Conservation (phyloP, 2,797 vertebrate species). For the Zenarchopterus dispar region DNA sequence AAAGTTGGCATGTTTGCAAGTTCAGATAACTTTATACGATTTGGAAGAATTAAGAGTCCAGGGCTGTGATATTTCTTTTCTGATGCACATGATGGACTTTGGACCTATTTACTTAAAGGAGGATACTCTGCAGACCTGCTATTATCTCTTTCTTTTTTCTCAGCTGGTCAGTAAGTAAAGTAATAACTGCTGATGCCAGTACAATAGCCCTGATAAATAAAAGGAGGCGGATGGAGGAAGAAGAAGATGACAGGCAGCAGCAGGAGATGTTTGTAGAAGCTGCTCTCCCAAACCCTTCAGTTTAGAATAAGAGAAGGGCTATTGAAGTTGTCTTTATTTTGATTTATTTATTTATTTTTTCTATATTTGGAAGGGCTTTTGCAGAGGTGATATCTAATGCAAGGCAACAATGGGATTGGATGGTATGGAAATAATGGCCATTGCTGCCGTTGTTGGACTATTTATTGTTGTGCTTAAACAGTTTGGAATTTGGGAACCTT, state of each 20-base stretch:
- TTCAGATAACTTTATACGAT: slow-evolving; percentile 31
- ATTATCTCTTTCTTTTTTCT: neutral
- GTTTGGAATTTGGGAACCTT: slow-evolving; percentile 92
- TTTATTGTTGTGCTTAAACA: slow-evolving; percentile 94
- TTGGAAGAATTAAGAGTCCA: slow-evolving; percentile 4
- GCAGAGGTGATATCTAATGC: slow-evolving; percentile 30
- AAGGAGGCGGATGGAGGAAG: slow-evolving; percentile 31
- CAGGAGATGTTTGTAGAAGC: slow-evolving; percentile 28
- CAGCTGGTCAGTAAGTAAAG: slow-evolving; percentile 39
- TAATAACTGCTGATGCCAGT: slow-evolving; percentile 50
- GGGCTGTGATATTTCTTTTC: slow-evolving; percentile 2
- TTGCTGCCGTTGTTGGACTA: slow-evolving; percentile 88
- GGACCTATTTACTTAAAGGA: slow-evolving; percentile 21
- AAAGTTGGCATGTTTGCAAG: slow-evolving; percentile 13
- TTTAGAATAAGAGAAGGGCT: neutral
- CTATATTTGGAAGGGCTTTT: slow-evolving; percentile 8
- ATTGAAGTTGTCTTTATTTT: neutral
- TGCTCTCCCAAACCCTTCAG: slow-evolving; percentile 8
- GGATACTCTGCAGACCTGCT: slow-evolving; percentile 24
- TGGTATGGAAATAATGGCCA: slow-evolving; percentile 92
- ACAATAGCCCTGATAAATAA: slow-evolving; percentile 20
- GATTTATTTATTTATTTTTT: no score
- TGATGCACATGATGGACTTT: slow-evolving; percentile 30
- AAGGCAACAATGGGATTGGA: slow-evolving; percentile 83
- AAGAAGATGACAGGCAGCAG: slow-evolving; percentile 30